Evolutionary conservation across 2,113 vertebrate species (phyloP), one percentile per base, ranked within the genome.

Genomic region (Cyprinodon brontotheroides): DNA sequence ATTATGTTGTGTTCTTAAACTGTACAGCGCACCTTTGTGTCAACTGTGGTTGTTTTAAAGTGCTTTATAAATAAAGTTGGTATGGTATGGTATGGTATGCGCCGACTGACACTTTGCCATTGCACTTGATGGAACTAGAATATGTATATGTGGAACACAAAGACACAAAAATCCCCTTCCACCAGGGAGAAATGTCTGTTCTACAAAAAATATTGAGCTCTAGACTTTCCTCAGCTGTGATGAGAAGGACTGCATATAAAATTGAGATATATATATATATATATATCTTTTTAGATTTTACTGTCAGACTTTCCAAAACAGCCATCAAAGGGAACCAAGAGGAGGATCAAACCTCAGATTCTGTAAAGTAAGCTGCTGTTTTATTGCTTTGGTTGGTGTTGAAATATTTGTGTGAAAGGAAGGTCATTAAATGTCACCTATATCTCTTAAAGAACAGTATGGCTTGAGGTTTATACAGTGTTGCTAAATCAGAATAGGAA

Each of bases 281-380:
- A 29, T 6, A 41, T 41, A 6, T 41, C n/a, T 9, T 7, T 9
- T 9, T 57, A 20, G n/a, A n/a, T n/a, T n/a, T n/a, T n/a, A n/a
- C n/a, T n/a, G n/a, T n/a, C n/a, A n/a, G n/a, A n/a, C n/a, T n/a
- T n/a, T n/a, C n/a, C n/a, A n/a, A n/a, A n/a, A n/a, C n/a, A n/a
- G n/a, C n/a, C n/a, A n/a, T n/a, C 29, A 14, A 83, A 93, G 92
- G 85, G 64, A 92, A 93, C 85, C 91, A 67, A 41, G 91, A 90
- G 13, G 91, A 91, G 1, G 88, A 93, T 41, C 84, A 78, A 41
- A 70, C 48, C 78, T 77, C 73, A 11, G 90, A 93, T 41, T 82
- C 15, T 22, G 61, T 73, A 67, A 93, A 77, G 92, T 93, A 69
- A 89, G 88, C 59, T 2, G 9, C 36, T 37, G 8, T 59, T 40